phyloP scores from a whole-genome alignment of 2,888 invertebrate species.

The Leucophenga montana region DNA sequence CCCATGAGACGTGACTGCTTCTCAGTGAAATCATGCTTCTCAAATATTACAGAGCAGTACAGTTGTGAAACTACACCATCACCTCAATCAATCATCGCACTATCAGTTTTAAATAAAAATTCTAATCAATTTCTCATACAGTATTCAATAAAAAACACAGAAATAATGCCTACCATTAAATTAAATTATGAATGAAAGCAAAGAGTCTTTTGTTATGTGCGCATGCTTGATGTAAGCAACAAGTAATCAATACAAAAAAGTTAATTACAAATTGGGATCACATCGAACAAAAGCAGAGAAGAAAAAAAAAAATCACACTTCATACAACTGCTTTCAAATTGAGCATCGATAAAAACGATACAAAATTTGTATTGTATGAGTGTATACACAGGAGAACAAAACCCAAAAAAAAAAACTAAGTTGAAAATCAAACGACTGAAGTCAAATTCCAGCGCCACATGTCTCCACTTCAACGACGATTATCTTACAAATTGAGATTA shows the following conservation, averaged over 20 bases:
- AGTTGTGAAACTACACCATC: too few relatives aligned
- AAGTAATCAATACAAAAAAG: conserved; percentile 39
- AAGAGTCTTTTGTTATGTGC: neutral
- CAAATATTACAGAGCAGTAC: too few relatives aligned
- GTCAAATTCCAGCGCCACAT: conserved; percentile 54
- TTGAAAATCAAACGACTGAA: conserved; percentile 27
- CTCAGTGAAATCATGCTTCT: too few relatives aligned
- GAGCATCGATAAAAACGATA: neutral
- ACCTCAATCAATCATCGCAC: too few relatives aligned
- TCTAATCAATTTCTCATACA: too few relatives aligned
- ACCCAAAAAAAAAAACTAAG: conserved; percentile 11
- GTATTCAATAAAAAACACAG: too few relatives aligned
- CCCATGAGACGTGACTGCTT: too few relatives aligned
- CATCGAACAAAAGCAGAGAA: conserved; percentile 41
- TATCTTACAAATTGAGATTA: conserved; percentile 70
- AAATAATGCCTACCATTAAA: too few relatives aligned
- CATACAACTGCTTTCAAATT: neutral
- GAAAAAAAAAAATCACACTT: conserved; percentile 6
- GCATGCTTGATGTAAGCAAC: neutral
- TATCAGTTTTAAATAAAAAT: too few relatives aligned
- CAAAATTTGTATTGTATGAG: too few relatives aligned
- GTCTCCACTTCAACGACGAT: conserved; percentile 50
- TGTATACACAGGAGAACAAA: neutral
- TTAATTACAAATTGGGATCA: conserved; percentile 66
- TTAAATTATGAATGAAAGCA: conserved; percentile 1